Evolutionary conservation across 2,888 invertebrate genomes (phyloP).

Genomic region (Digitonthophagus gazella): DNA sequence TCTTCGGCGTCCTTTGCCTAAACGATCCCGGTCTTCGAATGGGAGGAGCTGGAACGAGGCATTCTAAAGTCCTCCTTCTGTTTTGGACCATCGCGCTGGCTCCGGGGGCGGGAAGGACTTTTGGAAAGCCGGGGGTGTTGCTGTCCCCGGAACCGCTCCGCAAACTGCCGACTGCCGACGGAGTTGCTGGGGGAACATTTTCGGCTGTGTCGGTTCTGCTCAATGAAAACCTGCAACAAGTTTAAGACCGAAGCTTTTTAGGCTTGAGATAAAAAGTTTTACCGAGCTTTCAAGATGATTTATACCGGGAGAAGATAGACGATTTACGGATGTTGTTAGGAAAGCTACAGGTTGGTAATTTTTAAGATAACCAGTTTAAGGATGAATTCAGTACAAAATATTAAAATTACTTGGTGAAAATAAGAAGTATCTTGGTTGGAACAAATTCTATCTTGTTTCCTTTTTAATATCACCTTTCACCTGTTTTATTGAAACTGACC

Average conservation of each 20-base stretch:
- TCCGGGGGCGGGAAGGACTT: conserved; percentile 67
- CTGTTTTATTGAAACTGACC: background rate
- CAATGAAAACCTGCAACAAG: conserved; percentile 49
- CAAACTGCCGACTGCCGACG: conserved; percentile 32
- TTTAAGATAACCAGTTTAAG: too few relatives aligned
- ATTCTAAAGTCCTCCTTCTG: conserved; percentile 63
- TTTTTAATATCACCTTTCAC: too few relatives aligned
- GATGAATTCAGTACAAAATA: too few relatives aligned
- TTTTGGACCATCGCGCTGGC: conserved; percentile 57
- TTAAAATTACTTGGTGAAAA: too few relatives aligned
- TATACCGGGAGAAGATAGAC: too few relatives aligned
- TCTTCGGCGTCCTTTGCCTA: conserved; percentile 53
- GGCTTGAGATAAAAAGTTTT: too few relatives aligned
- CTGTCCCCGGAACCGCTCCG: conserved; percentile 50
- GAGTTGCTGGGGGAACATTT: conserved; percentile 40
- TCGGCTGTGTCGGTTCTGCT: conserved; percentile 47
- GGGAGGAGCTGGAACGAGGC: conserved; percentile 45
- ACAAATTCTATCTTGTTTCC: too few relatives aligned
- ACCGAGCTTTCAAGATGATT: too few relatives aligned
- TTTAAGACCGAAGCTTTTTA: conserved; percentile 1
- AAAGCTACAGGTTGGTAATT: too few relatives aligned
- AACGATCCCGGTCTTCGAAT: conserved; percentile 54
- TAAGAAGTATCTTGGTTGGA: too few relatives aligned
- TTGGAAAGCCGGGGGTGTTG: conserved; percentile 63
- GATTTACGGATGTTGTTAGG: too few relatives aligned